Evolutionary conservation across 2,113 vertebrate species (phyloP).

Genomic region (Aegithalos caudatus): DNA sequence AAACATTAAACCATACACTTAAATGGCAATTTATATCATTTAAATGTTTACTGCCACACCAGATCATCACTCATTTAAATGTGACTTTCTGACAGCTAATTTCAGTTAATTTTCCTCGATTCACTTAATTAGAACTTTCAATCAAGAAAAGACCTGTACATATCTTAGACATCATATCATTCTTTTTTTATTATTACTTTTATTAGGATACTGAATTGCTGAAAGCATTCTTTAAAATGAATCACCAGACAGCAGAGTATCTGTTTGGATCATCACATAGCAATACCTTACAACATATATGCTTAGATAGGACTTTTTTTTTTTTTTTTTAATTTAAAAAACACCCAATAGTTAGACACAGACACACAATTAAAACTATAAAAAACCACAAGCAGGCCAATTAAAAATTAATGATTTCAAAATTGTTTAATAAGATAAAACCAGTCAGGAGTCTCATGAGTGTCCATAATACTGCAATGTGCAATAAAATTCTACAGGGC

Average conservation of each 20-base stretch:
- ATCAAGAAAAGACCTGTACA: constrained; percentile 78
- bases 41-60: constrained; percentile 94
- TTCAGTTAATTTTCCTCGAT: constrained; percentile 93
- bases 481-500: constrained; percentile 71
- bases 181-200: constrained; percentile 67
- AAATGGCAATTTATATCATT: constrained; percentile 99
- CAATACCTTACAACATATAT: constrained; percentile 8
- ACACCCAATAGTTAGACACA: background rate
- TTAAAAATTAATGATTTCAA: constrained; percentile 85
- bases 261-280: background rate
- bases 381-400: constrained; percentile 67
- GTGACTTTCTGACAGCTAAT: constrained; percentile 98
- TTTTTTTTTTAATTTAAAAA: constrained; percentile 45
- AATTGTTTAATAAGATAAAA: constrained; percentile 84
- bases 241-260: constrained; percentile 45
- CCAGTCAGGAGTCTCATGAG: constrained; percentile 76
- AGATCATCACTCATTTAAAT: constrained; percentile 98
- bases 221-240: constrained; percentile 63
- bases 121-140: constrained; percentile 99
- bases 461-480: constrained; percentile 56
- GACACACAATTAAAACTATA: constrained; percentile 74
- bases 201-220: constrained; percentile 66
- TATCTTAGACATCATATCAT: constrained; percentile 67
- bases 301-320: background rate
- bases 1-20: constrained; percentile 99